Conservation (phyloP, 2,797 vertebrate species). For the Intellagama lesueurii region DNA sequence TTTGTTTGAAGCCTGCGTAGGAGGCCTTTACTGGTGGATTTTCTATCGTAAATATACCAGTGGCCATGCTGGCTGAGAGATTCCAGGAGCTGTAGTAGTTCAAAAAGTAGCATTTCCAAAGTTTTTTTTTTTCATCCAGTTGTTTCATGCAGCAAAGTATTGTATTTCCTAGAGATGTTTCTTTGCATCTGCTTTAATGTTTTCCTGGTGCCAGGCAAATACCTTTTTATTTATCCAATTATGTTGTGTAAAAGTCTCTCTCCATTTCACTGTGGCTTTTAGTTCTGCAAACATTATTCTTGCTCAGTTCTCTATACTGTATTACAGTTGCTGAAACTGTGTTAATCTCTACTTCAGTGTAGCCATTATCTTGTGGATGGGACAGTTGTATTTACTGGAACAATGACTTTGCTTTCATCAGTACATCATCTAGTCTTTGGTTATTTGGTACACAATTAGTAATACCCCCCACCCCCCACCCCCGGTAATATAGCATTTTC, state of each 20-base stretch:
- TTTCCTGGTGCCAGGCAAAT: too few relatives aligned
- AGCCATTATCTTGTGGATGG: neutral
- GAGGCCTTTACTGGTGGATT: neutral
- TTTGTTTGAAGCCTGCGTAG: neutral
- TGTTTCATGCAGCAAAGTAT: neutral
- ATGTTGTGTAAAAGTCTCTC: neutral
- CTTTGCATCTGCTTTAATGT: too few relatives aligned
- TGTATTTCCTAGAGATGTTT: too few relatives aligned
- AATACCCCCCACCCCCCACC: too few relatives aligned
- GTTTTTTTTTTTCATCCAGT: neutral
- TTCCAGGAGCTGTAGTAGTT: too few relatives aligned
- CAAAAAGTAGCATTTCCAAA: too few relatives aligned
- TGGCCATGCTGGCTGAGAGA: too few relatives aligned
- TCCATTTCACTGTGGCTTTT: neutral
- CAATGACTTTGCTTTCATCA: neutral
- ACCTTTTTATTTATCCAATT: too few relatives aligned
- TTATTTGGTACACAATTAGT: neutral
- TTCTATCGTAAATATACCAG: neutral
- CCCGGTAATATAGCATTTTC: too few relatives aligned
- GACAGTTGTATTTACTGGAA: neutral
- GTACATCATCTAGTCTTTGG: neutral
- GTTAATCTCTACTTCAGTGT: neutral
- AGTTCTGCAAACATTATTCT: conserved; percentile 2
- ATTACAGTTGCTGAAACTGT: neutral
- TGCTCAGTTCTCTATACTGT: neutral